These are phyloP conservation scores for Agrypnus murinus DNA, from an alignment of 2,888 invertebrate genomes.

Conservation along the genomic window DNA sequence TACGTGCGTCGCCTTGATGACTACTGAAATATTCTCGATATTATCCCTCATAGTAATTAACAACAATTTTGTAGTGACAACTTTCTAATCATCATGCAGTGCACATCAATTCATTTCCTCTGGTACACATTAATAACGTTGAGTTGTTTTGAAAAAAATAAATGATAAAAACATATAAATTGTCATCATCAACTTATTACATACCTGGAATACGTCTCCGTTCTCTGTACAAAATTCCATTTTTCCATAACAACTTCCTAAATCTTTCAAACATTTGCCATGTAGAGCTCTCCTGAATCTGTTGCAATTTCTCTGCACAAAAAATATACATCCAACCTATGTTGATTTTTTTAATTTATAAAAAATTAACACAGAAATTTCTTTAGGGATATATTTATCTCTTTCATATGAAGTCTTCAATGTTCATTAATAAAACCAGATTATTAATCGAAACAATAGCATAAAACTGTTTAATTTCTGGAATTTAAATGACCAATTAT, in stretches of 20 bases:
- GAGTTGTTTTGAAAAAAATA: no score
- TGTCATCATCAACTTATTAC: constrained; percentile 25
- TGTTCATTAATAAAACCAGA: not conserved
- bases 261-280: constrained; percentile 48
- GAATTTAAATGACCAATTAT: no score
- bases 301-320: constrained; percentile 48
- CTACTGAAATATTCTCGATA: no score
- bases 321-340: constrained; percentile 42
- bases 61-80: constrained; percentile 11
- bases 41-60: not conserved
- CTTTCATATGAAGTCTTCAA: no score
- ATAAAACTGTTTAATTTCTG: no score
- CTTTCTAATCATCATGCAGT: constrained; percentile 14
- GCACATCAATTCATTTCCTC: not conserved
- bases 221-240: constrained; percentile 48
- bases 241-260: constrained; percentile 46
- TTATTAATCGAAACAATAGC: no score
- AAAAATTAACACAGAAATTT: constrained; percentile 12
- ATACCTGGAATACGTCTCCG: constrained; percentile 41
- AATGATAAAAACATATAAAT: constrained; percentile 2
- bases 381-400: no score
- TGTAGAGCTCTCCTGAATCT: constrained; percentile 45
- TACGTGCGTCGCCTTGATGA: no score
- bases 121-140: constrained; percentile 2
- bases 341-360: constrained; percentile 10